A percentile compares a stretch with the other conserved stretches of the same genome.
phyloP scores from a whole-genome alignment of 2,888 invertebrate species.

The Stenotaenia linearis region DNA sequence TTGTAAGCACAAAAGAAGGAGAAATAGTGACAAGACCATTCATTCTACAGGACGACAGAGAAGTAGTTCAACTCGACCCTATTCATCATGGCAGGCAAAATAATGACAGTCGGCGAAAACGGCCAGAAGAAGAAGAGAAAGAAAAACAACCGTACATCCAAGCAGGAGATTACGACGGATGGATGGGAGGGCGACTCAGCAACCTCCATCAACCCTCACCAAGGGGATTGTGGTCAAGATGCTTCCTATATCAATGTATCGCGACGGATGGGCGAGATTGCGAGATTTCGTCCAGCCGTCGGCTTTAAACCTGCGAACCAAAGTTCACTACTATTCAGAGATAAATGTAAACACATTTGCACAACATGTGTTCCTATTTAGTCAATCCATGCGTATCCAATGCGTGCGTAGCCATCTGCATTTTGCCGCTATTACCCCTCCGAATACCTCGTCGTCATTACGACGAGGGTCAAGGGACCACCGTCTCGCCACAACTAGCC shows the following conservation, averaged over 20 bases:
- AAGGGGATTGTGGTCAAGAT: conserved; percentile 6
- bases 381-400: conserved; percentile 7
- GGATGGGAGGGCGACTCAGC: background rate
- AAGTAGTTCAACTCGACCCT: background rate
- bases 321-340: background rate
- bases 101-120: conserved; percentile 2
- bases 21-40: conserved; percentile 8
- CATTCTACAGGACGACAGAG: background rate
- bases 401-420: background rate
- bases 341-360: conserved; percentile 7
- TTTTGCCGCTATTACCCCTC: background rate
- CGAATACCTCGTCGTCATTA: conserved; percentile 7
- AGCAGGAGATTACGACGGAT: conserved; percentile 9
- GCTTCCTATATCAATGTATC: background rate
- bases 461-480: conserved; percentile 14
- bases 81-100: conserved; percentile 4
- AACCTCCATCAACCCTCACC: conserved; percentile 10
- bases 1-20: background rate
- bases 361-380: conserved; percentile 22
- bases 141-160: conserved; percentile 17
- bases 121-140: background rate
- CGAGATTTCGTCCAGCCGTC: background rate
- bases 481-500: background rate
- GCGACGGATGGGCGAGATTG: background rate
- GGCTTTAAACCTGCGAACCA: background rate